Evolutionary conservation across 1,140 invertebrate genomes (phyloP).

Genomic region (Thaumatotibia leucotreta): DNA sequence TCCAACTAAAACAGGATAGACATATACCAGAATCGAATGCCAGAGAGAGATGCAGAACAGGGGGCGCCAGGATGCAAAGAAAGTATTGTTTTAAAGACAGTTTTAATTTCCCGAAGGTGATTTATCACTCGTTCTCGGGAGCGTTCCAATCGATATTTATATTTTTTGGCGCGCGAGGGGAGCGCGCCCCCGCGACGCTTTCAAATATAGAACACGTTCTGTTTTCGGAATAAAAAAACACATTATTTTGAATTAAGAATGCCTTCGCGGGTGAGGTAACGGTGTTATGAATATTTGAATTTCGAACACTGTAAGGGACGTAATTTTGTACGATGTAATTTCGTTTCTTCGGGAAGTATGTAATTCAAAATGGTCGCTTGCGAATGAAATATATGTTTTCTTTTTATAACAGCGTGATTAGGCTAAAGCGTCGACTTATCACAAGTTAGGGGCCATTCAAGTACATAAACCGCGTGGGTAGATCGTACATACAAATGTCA

Average conservation of each 20-base stretch:
- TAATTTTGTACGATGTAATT: slow-evolving; percentile 11
- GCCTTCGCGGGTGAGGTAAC: slow-evolving; percentile 66
- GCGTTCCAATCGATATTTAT: slow-evolving; percentile 54
- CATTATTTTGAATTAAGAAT: slow-evolving; percentile 60
- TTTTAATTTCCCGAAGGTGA: slow-evolving; percentile 75
- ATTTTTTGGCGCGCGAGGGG: slow-evolving; percentile 38
- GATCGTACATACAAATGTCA: slow-evolving; percentile 9
- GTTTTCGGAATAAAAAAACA: slow-evolving; percentile 45
- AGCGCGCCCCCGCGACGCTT: slow-evolving; percentile 56
- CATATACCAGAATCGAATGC: slow-evolving; percentile 15
- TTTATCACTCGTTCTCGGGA: slow-evolving; percentile 60
- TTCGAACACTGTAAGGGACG: slow-evolving; percentile 31
- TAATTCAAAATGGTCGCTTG: background rate
- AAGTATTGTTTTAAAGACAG: slow-evolving; percentile 74
- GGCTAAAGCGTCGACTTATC: background rate
- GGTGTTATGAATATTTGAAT: slow-evolving; percentile 51
- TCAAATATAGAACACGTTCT: slow-evolving; percentile 65
- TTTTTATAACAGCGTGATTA: background rate
- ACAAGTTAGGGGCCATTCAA: background rate
- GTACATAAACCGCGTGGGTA: background rate
- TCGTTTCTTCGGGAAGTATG: slow-evolving; percentile 6
- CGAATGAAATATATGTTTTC: background rate
- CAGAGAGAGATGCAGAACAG: slow-evolving; percentile 25
- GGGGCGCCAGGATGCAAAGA: slow-evolving; percentile 45
- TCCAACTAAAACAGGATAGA: slow-evolving; percentile 26